Evolutionary conservation across 2,888 invertebrate species (phyloP).

Genomic region (Ferdinandea cuprea): DNA sequence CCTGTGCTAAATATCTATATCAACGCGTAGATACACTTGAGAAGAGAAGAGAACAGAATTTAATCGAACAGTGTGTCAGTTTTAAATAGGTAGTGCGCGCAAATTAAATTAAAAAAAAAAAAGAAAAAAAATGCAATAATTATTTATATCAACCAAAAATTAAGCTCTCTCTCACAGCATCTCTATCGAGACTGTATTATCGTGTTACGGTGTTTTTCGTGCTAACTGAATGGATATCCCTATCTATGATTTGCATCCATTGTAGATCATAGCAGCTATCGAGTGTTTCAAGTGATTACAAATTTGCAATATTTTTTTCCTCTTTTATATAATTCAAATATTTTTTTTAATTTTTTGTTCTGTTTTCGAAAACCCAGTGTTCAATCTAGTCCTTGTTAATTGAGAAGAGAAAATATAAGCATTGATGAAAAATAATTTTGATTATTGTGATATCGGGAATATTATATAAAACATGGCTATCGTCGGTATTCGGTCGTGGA

Average conservation of each 20-base stretch:
- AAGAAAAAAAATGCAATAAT: slow-evolving; percentile 11
- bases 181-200: slow-evolving; percentile 18
- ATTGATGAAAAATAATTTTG: neutral
- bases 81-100: slow-evolving; percentile 29
- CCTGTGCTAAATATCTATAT: neutral
- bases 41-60: slow-evolving; percentile 11
- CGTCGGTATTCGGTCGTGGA: slow-evolving; percentile 66
- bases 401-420: neutral
- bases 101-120: slow-evolving; percentile 19
- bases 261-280: slow-evolving; percentile 49
- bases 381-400: slow-evolving; percentile 47
- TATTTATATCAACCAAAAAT: slow-evolving; percentile 8
- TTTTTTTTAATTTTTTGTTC: slow-evolving; percentile 4
- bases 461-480: slow-evolving; percentile 50
- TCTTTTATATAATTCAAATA: slow-evolving; percentile 8
- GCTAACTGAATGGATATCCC: slow-evolving; percentile 65
- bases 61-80: slow-evolving; percentile 18
- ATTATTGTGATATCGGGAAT: slow-evolving; percentile 36
- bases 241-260: slow-evolving; percentile 66
- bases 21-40: slow-evolving; percentile 53
- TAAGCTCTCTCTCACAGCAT: neutral
- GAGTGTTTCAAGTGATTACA: slow-evolving; percentile 50
- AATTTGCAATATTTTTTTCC: slow-evolving; percentile 44
- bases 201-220: slow-evolving; percentile 18
- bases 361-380: slow-evolving; percentile 34